Conservation (phyloP, 1,140 invertebrate genomes). For the Atopsyche davidsoni region DNA sequence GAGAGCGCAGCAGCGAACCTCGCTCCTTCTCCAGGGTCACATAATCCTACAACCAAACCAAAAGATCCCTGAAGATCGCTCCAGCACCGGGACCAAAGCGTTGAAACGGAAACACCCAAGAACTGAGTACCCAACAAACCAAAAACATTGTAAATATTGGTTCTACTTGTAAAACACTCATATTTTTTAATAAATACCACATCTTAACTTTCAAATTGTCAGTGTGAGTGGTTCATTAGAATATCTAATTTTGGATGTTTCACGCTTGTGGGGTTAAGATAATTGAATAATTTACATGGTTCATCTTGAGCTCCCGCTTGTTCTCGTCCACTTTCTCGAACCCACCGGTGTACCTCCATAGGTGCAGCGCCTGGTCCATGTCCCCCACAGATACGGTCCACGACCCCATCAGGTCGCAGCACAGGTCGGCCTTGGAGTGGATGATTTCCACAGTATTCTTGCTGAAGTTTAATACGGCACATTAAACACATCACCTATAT, state of each 20-base stretch:
- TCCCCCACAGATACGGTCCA: constrained; percentile 94
- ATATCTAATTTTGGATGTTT: too few species aligned
- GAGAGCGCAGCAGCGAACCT: constrained; percentile 75
- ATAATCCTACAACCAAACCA: constrained; percentile 60
- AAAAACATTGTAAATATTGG: too few species aligned
- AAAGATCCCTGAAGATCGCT: too few species aligned
- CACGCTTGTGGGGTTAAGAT: too few species aligned
- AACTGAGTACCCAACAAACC: too few species aligned
- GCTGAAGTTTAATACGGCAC: constrained; percentile 49
- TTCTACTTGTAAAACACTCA: too few species aligned
- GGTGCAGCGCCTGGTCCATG: constrained; percentile 91
- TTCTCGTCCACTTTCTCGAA: constrained; percentile 82
- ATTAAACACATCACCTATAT: too few species aligned
- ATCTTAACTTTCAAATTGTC: too few species aligned
- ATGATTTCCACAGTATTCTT: constrained; percentile 74
- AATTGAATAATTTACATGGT: constrained; percentile 52
- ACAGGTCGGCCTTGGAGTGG: constrained; percentile 61
- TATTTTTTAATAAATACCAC: too few species aligned
- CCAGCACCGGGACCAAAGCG: too few species aligned
- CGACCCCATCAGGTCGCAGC: constrained; percentile 72
- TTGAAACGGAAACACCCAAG: too few species aligned
- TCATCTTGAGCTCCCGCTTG: constrained; percentile 63
- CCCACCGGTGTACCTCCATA: constrained; percentile 91
- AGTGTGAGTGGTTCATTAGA: too few species aligned
- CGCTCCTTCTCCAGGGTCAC: constrained; percentile 71